phyloP scores from a whole-genome alignment of 2,113 vertebrate genomes.

The Rhinolophus ferrumequinum region DNA sequence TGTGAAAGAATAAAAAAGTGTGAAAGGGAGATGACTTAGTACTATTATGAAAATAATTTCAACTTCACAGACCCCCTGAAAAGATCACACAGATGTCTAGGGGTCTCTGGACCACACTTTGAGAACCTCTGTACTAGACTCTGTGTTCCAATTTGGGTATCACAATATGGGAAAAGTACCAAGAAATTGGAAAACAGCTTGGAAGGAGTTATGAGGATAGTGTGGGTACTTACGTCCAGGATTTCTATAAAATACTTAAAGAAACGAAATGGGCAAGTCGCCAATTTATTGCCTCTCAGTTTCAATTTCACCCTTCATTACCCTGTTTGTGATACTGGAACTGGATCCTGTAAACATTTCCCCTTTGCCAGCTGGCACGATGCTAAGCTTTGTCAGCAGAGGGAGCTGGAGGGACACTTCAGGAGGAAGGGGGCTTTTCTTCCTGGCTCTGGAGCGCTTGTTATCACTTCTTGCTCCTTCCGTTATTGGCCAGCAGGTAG shows the following conservation, averaged over 20 bases:
- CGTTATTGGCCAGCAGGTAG: neutral
- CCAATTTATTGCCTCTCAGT: neutral
- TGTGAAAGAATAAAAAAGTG: neutral
- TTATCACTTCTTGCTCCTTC: neutral
- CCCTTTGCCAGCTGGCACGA: neutral
- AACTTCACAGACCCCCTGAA: neutral
- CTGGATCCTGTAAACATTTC: neutral
- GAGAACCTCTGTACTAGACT: neutral
- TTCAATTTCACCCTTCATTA: neutral
- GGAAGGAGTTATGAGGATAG: neutral
- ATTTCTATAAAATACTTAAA: neutral
- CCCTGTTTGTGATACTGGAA: neutral
- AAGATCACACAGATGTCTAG: neutral
- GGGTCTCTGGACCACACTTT: neutral
- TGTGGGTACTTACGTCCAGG: neutral
- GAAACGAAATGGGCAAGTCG: neutral
- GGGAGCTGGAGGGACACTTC: neutral
- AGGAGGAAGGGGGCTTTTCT: neutral
- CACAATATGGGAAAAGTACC: neutral
- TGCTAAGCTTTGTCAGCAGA: neutral
- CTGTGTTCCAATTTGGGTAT: neutral
- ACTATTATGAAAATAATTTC: neutral
- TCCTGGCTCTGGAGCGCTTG: neutral
- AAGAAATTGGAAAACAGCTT: too few relatives aligned
- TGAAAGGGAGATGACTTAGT: neutral